Conservation (phyloP, 2,797 vertebrate species). For the Buphagus erythrorhynchus region DNA sequence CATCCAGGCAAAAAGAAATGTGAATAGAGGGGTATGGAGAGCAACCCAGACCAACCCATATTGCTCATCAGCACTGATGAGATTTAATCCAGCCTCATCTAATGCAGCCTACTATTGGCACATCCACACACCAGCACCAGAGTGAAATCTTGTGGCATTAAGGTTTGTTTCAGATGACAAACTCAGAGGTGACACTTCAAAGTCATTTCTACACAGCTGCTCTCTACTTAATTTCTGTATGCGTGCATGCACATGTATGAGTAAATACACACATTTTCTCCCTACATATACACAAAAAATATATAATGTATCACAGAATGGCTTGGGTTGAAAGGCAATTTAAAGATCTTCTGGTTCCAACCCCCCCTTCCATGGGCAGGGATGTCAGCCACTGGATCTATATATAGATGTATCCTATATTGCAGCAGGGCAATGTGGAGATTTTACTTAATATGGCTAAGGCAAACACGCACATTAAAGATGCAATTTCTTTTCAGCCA, state of each 20-base stretch:
- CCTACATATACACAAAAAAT: background rate
- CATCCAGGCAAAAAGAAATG: background rate
- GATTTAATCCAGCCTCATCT: background rate
- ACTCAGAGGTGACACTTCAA: background rate
- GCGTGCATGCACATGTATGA: accelerated
- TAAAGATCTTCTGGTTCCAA: background rate
- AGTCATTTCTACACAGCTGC: background rate
- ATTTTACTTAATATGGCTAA: background rate
- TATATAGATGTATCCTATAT: background rate
- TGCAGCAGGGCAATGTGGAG: background rate
- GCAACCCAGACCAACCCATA: background rate
- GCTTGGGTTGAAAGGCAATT: background rate
- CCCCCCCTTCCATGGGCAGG: background rate
- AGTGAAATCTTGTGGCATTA: background rate
- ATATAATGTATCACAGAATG: background rate
- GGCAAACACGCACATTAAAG: background rate
- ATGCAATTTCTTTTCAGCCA: background rate
- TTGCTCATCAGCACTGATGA: background rate
- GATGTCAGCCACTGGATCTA: background rate
- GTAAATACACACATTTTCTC: background rate
- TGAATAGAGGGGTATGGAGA: background rate
- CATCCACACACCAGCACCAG: background rate
- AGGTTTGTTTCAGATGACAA: background rate
- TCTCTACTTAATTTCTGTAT: background rate
- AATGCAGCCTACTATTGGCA: background rate